Percentiles rank a stretch among this genome's conserved stretches.
These are phyloP conservation scores for Eupeodes corollae DNA, from an alignment of 1,140 invertebrate genomes.

Conservation along the genomic window DNA sequence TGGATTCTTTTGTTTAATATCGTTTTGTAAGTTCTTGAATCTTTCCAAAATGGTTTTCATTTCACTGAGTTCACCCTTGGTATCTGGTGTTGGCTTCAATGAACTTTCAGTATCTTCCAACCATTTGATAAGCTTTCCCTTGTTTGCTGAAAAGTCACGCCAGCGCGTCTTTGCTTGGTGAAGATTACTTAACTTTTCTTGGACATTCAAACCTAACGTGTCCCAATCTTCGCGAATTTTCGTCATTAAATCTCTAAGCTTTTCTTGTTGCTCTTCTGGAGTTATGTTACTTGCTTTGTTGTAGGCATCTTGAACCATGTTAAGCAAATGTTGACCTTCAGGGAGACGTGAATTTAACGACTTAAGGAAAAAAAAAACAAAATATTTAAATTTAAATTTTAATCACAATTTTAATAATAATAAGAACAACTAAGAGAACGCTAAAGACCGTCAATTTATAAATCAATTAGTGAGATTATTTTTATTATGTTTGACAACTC, in stretches of 20 bases:
- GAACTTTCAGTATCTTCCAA: slow-evolving; percentile 52
- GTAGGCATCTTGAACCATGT: slow-evolving; percentile 68
- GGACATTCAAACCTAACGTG: slow-evolving; percentile 67
- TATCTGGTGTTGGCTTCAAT: slow-evolving; percentile 50
- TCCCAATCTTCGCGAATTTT: slow-evolving; percentile 70
- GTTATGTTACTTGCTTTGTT: slow-evolving; percentile 72
- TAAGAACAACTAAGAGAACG: no score
- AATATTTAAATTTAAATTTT: background rate
- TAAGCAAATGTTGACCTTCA: slow-evolving; percentile 76
- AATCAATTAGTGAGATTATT: no score
- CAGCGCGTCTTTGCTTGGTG: slow-evolving; percentile 65
- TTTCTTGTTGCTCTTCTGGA: slow-evolving; percentile 66
- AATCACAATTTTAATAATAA: slow-evolving; percentile 1
- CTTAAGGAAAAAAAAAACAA: slow-evolving; percentile 22
- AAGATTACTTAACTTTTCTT: slow-evolving; percentile 61
- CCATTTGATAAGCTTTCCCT: slow-evolving; percentile 58
- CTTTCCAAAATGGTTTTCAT: slow-evolving; percentile 83
- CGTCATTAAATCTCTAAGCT: slow-evolving; percentile 60
- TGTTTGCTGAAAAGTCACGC: slow-evolving; percentile 68
- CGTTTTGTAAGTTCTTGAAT: slow-evolving; percentile 64
- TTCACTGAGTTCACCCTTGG: slow-evolving; percentile 74
- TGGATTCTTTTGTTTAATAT: slow-evolving; percentile 58
- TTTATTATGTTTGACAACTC: no score
- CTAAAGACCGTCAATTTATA: no score
- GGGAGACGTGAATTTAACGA: slow-evolving; percentile 60